Evolutionary conservation across 2,113 vertebrate species (phyloP).

Genomic region (Eurypyga helias): DNA sequence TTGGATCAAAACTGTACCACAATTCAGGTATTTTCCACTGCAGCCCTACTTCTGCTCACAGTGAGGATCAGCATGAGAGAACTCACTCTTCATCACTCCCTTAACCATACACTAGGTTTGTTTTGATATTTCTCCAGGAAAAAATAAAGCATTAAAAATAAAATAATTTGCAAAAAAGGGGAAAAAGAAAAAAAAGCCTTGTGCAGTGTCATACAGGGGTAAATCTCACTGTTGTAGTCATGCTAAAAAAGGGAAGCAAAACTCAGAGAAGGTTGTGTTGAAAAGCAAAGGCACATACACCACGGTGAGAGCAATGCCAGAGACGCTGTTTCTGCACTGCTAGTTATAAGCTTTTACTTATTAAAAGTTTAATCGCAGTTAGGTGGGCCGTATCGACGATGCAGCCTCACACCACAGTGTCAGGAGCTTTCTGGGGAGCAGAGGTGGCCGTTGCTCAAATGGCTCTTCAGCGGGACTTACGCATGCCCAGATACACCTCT

Average conservation of each 20-base stretch:
- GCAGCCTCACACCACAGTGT: rapidly evolving
- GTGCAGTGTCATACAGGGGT: background rate
- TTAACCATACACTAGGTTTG: background rate
- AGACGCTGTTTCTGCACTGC: background rate
- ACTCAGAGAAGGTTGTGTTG: background rate
- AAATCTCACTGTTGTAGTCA: background rate
- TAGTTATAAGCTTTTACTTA: background rate
- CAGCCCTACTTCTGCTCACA: background rate
- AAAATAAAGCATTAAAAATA: background rate
- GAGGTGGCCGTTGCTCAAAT: background rate
- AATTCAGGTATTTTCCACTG: background rate
- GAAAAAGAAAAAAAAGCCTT: no score
- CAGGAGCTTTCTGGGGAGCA: background rate
- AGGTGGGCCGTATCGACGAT: background rate
- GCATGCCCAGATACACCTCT: background rate
- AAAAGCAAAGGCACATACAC: background rate
- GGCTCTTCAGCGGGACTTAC: background rate
- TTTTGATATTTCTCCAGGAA: background rate
- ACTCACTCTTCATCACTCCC: background rate
- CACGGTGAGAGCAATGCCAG: background rate
- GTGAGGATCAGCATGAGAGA: background rate
- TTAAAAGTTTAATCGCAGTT: background rate
- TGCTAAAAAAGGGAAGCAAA: background rate
- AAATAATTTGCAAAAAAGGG: background rate
- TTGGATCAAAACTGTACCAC: background rate